Percentiles rank a stretch among this genome's conserved stretches.
Conservation (phyloP, 2,888 invertebrate genomes). For the Acleris cristana region DNA sequence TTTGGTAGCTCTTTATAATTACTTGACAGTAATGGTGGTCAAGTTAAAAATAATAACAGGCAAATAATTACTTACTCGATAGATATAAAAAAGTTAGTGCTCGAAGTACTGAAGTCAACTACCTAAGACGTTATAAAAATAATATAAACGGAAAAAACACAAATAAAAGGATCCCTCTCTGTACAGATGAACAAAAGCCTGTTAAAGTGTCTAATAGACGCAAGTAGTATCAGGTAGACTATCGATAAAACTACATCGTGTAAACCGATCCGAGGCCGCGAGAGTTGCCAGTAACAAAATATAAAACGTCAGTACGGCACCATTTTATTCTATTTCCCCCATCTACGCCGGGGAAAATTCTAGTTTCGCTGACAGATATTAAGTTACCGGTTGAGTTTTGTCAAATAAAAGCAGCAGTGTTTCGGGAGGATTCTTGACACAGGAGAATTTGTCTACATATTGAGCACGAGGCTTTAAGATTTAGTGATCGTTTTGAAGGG, state of each 20-base stretch:
- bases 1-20: too few species aligned
- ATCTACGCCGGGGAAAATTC: conserved; percentile 66
- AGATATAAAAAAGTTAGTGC: too few species aligned
- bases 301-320: conserved; percentile 55
- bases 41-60: too few species aligned
- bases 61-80: too few species aligned
- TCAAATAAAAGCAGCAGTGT: conserved; percentile 65
- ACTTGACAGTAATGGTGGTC: too few species aligned
- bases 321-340: conserved; percentile 67
- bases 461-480: not conserved
- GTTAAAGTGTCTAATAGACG: not conserved
- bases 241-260: conserved; percentile 34
- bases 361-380: conserved; percentile 73
- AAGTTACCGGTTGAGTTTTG: conserved; percentile 67
- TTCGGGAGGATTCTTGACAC: conserved; percentile 38
- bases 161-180: too few species aligned
- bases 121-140: too few species aligned
- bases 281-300: conserved; percentile 43
- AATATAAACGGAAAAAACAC: too few species aligned
- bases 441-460: conserved; percentile 27
- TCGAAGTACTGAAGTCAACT: too few species aligned
- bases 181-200: too few species aligned
- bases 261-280: conserved; percentile 41
- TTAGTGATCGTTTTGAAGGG: not conserved
- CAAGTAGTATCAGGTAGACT: conserved; percentile 7